Evolutionary conservation across 2,888 invertebrate genomes (phyloP).

Genomic region (Odontothrips loti): DNA sequence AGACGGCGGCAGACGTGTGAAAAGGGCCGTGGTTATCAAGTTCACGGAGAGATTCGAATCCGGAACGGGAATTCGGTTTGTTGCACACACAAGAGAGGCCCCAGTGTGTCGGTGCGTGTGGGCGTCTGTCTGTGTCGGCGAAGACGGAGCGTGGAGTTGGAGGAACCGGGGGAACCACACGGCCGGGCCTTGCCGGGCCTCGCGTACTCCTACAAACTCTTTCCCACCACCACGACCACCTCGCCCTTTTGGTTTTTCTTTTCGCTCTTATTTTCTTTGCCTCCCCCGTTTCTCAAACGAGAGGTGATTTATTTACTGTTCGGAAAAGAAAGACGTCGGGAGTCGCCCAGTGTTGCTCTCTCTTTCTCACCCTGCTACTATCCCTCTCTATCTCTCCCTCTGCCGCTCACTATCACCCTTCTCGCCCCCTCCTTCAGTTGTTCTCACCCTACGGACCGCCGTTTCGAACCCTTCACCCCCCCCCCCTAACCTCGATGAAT

Average conservation of each 20-base stretch:
- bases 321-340: constrained; percentile 27
- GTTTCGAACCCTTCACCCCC: no score
- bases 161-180: not conserved
- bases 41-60: not conserved
- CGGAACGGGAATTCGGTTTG: not conserved
- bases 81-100: no score
- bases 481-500: not conserved
- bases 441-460: no score
- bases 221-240: not conserved
- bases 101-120: constrained; percentile 7
- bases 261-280: not conserved
- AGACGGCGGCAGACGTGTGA: not conserved
- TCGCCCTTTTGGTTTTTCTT: constrained; percentile 3
- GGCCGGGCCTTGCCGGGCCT: not conserved
- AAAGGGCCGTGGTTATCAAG: not conserved
- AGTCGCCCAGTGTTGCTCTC: constrained; percentile 19
- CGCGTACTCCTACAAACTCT: not conserved
- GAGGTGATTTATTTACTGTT: constrained; percentile 26
- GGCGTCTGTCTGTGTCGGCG: constrained; percentile 14
- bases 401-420: not conserved
- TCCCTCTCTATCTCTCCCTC: constrained; percentile 25
- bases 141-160: not conserved
- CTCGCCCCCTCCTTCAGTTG: not conserved
- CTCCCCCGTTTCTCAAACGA: constrained; percentile 8
- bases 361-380: not conserved